These are phyloP conservation scores for Sphaerophoria rueppellii DNA, from an alignment of 2,888 invertebrate species.

Conservation along the genomic window DNA sequence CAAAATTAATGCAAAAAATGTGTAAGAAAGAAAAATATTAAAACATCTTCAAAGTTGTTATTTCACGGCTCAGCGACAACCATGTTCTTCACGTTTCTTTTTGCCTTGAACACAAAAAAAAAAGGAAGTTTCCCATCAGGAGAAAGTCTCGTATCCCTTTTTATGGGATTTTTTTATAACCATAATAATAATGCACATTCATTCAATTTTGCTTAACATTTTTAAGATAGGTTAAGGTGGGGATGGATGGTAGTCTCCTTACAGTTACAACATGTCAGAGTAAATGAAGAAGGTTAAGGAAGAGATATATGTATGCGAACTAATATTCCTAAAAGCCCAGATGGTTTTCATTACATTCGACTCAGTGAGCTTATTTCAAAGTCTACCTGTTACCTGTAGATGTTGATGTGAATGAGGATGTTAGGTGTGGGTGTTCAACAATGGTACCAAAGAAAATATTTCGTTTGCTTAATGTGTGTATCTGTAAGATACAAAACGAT, in stretches of 20 bases:
- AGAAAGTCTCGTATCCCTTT: too few relatives aligned
- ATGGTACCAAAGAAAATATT: too few relatives aligned
- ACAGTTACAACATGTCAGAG: conserved; percentile 29
- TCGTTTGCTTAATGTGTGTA: too few relatives aligned
- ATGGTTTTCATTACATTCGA: conserved; percentile 54
- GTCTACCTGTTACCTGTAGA: not conserved
- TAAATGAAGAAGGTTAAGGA: conserved; percentile 18
- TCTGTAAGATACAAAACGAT: conserved; percentile 12
- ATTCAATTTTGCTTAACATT: conserved; percentile 23
- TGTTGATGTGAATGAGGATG: not conserved
- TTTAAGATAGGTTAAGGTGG: conserved; percentile 4
- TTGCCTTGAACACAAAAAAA: conserved; percentile 17
- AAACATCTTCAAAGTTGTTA: conserved; percentile 37
- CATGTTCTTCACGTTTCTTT: conserved; percentile 4
- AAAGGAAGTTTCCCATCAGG: conserved; percentile 11
- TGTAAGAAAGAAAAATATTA: not conserved
- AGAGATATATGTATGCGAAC: conserved; percentile 23
- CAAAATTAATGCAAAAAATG: not conserved
- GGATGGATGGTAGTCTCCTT: not conserved
- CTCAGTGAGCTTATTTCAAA: conserved; percentile 30
- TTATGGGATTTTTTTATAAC: not conserved
- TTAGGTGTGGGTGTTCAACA: not conserved
- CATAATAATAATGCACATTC: conserved; percentile 37
- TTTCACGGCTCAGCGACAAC: conserved; percentile 20
- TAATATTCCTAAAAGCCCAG: conserved; percentile 63